Base-by-base conservation (phyloP, 2,888 invertebrate genomes). In the Autographa gamma region DNA sequence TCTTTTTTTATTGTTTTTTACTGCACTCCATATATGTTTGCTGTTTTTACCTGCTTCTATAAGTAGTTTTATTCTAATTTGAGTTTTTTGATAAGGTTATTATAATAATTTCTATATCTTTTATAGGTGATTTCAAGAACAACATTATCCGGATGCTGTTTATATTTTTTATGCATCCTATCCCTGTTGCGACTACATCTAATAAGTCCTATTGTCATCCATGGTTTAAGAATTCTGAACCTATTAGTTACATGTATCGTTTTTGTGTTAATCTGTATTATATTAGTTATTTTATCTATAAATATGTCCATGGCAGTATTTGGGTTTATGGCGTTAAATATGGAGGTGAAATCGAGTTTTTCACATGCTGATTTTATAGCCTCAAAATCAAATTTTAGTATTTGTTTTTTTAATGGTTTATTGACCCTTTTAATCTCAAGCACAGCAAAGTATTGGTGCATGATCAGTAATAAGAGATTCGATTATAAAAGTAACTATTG, bases 101-200 rank as follows among this genome's bases (percentile, higher is more conserved):
- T 25, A 25, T 25, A 25, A 25, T 25, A 25, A 25, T 25, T 25
- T 25, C 25, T 25, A 25, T 25, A 25, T 25, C 25, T 25, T 25
- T 25, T 25, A 25, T 25, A 25, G 3, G 25, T 25, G 25, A 25
- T 25, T 25, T 25, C 25, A 25, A 25, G 25, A 25, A 25, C 25
- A 25, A 25, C 3, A 25, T 25, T 25, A 25, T 25, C 25, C 25
- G 25, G 25, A 25, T 58, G 1, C 13, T 58, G 25, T 31, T 58
- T 58, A 13, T 16, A 31, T 9, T 58, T 58, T 58, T 58, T 58
- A 31, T 58, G 58, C 58, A 58, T 31, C 31, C 58, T 25, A 58
- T 58, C 58, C 16, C 58, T 25, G 14, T 31, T 31, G 11, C 58
- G 58, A 5, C 18, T 31, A 58, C 58, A 58, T 14, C 58, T 25